Conservation (phyloP, 2,113 vertebrate genomes). For the Pterocles gutturalis region DNA sequence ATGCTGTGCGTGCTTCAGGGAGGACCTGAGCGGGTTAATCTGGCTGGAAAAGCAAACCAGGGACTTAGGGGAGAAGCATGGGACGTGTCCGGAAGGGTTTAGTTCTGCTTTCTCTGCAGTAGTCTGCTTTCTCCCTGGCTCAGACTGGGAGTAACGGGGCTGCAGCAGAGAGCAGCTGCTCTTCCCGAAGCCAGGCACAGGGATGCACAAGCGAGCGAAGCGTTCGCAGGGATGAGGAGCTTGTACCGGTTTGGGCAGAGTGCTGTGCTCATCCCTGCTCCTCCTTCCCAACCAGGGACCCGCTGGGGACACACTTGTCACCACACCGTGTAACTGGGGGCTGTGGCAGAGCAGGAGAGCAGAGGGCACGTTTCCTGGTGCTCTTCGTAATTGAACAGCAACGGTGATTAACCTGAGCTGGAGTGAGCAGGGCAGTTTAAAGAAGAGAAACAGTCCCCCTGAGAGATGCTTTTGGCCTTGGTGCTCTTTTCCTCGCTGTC, state of each 20-base stretch:
- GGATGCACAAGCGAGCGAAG: neutral
- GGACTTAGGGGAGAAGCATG: neutral
- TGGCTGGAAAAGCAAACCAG: neutral
- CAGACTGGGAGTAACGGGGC: neutral
- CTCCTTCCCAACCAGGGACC: neutral
- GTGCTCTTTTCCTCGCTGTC: neutral
- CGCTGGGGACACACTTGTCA: neutral
- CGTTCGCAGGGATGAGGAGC: neutral
- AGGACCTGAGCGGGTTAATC: neutral
- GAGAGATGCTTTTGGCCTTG: neutral
- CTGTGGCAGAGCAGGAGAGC: neutral
- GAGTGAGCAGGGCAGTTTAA: neutral
- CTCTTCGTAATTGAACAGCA: neutral
- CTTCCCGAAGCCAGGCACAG: neutral
- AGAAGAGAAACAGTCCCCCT: neutral
- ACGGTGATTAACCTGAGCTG: neutral
- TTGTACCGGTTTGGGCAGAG: rapidly evolving
- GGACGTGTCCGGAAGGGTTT: neutral
- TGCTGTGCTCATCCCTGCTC: neutral
- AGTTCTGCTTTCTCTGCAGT: neutral
- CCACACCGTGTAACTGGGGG: rapidly evolving
- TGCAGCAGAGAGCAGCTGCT: neutral
- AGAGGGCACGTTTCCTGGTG: neutral
- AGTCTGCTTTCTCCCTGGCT: neutral
- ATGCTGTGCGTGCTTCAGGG: neutral